Evolutionary conservation across 2,888 invertebrate genomes (phyloP).

Genomic region (Alcis repandata): DNA sequence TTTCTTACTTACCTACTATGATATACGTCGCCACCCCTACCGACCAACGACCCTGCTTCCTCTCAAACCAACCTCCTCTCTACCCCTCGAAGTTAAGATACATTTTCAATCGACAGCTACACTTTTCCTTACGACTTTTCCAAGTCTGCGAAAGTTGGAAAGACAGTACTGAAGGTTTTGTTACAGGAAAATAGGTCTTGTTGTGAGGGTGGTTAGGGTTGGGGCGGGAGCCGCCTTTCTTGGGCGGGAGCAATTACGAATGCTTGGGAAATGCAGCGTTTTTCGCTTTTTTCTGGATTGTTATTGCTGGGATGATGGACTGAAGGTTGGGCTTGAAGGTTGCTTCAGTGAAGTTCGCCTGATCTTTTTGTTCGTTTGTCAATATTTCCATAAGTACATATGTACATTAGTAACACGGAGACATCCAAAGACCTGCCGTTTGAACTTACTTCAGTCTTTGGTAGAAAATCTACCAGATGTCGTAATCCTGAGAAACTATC

Average conservation of each 20-base stretch:
- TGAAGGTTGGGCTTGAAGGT: constrained; percentile 12
- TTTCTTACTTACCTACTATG: constrained; percentile 78
- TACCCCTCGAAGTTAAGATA: constrained; percentile 51
- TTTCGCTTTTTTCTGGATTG: constrained; percentile 59
- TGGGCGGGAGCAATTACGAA: constrained; percentile 82
- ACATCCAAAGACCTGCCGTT: too few relatives aligned
- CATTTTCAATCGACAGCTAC: constrained; percentile 67
- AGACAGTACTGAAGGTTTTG: constrained; percentile 70
- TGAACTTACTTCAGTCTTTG: too few relatives aligned
- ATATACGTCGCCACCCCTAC: constrained; percentile 75
- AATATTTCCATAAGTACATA: not conserved
- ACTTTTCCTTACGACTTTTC: constrained; percentile 76
- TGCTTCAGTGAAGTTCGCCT: not conserved
- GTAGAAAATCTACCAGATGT: too few relatives aligned
- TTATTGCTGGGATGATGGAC: constrained; percentile 48
- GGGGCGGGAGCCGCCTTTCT: constrained; percentile 76
- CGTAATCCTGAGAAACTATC: too few relatives aligned
- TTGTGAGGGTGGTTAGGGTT: constrained; percentile 57
- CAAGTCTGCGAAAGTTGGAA: constrained; percentile 73
- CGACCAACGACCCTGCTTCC: constrained; percentile 66
- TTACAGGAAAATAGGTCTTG: constrained; percentile 69
- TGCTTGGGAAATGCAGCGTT: constrained; percentile 71
- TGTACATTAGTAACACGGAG: too few relatives aligned
- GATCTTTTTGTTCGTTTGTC: not conserved
- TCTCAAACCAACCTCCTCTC: constrained; percentile 48